These are phyloP conservation scores for Passer montanus DNA, from an alignment of 2,113 vertebrate species.

Conservation along the genomic window DNA sequence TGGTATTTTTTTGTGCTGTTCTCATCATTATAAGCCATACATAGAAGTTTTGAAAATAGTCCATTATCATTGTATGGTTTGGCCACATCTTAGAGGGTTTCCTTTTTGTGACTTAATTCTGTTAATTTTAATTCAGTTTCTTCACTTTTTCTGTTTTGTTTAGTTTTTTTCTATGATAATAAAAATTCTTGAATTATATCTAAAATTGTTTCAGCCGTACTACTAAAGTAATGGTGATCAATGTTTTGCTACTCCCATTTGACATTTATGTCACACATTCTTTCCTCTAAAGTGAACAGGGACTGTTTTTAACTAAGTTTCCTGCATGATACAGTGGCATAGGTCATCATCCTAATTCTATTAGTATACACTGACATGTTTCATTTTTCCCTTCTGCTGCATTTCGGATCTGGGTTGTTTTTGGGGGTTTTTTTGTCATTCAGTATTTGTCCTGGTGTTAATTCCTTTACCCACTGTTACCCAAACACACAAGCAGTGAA, in stretches of 20 bases:
- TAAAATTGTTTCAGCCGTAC: background rate
- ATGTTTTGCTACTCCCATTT: background rate
- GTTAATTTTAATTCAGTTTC: background rate
- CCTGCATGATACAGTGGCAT: background rate
- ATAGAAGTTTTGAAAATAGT: background rate
- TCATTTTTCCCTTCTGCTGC: background rate
- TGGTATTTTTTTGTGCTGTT: background rate
- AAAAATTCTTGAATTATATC: background rate
- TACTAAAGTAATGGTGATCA: background rate
- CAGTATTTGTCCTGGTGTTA: background rate
- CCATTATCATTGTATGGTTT: background rate
- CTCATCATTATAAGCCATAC: background rate
- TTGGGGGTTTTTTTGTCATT: background rate
- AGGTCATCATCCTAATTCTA: background rate
- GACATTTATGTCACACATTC: background rate
- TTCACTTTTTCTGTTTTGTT: background rate
- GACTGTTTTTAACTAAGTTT: background rate
- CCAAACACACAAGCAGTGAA: background rate
- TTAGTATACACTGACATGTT: fast-evolving
- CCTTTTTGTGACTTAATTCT: background rate
- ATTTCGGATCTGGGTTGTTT: background rate
- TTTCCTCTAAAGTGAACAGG: background rate
- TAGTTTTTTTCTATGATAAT: background rate
- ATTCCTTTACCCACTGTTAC: background rate
- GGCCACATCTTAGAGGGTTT: background rate